phyloP scores from a whole-genome alignment of 2,113 vertebrate species.

The Protomyctophum bolini region DNA sequence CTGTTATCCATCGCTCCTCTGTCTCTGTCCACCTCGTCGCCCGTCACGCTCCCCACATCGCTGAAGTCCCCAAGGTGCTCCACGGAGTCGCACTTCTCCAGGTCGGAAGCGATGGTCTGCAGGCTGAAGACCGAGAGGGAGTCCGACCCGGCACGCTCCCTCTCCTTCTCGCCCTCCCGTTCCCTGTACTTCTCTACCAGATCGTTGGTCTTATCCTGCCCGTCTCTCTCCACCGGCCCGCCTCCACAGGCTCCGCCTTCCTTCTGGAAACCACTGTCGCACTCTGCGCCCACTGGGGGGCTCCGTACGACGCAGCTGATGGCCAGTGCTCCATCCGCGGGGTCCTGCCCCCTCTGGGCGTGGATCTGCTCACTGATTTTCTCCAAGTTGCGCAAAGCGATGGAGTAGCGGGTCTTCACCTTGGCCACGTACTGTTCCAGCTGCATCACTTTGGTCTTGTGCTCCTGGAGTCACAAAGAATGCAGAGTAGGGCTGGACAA shows the following conservation, averaged over 20 bases:
- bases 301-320: constrained; percentile 70
- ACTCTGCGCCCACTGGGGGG: constrained; percentile 77
- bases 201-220: constrained; percentile 56
- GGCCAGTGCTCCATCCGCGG: constrained; percentile 46
- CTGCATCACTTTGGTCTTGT: constrained; percentile 87
- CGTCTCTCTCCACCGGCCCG: constrained; percentile 14
- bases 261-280: constrained; percentile 45
- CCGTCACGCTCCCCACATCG: constrained; percentile 71
- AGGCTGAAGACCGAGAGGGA: constrained; percentile 87
- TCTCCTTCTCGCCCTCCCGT: constrained; percentile 56
- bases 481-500: background rate
- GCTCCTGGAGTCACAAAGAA: constrained; percentile 80
- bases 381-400: constrained; percentile 89
- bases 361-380: constrained; percentile 96
- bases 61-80: constrained; percentile 86
- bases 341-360: constrained; percentile 77
- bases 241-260: constrained; percentile 61
- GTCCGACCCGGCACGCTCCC: constrained; percentile 76
- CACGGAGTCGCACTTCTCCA: constrained; percentile 93
- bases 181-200: constrained; percentile 73
- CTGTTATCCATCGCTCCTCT: constrained; percentile 20
- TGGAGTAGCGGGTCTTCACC: constrained; percentile 89
- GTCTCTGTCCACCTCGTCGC: constrained; percentile 58
- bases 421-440: constrained; percentile 86
- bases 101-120: constrained; percentile 90